A percentile compares a stretch with the other conserved stretches of the same genome.
Conservation (phyloP, 2,113 vertebrate genomes). For the Brienomyrus longianalis region DNA sequence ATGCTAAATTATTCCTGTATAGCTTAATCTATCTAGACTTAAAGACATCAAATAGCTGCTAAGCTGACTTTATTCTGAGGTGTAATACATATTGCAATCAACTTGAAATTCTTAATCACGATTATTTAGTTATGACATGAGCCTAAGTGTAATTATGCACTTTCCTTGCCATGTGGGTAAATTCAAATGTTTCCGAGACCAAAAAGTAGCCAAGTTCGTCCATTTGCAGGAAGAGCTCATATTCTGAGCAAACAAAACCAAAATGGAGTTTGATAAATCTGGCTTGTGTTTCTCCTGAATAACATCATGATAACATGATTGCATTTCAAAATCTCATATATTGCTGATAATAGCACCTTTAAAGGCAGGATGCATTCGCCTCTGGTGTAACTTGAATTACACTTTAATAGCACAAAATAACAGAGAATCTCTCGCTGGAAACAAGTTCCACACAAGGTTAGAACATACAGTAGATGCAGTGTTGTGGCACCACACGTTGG, state of each 20-base stretch:
- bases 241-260: background rate
- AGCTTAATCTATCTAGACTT: slow-evolving; percentile 53
- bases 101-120: slow-evolving; percentile 64
- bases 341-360: background rate
- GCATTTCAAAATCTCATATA: background rate
- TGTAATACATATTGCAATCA: slow-evolving; percentile 75
- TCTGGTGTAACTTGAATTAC: background rate
- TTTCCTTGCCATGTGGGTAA: slow-evolving; percentile 58
- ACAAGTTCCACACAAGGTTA: background rate
- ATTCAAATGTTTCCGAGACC: slow-evolving; percentile 33
- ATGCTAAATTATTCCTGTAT: slow-evolving; percentile 52
- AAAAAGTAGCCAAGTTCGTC: background rate
- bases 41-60: slow-evolving; percentile 66
- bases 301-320: background rate
- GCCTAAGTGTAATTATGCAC: slow-evolving; percentile 66
- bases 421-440: background rate
- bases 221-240: background rate
- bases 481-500: background rate
- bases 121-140: slow-evolving; percentile 68
- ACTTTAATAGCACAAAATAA: background rate
- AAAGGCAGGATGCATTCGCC: background rate
- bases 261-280: background rate
- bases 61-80: slow-evolving; percentile 60
- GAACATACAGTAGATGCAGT: background rate
- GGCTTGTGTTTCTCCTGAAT: background rate